phyloP scores from a whole-genome alignment of 2,113 vertebrate species.

The Puffinus mauretanicus region DNA sequence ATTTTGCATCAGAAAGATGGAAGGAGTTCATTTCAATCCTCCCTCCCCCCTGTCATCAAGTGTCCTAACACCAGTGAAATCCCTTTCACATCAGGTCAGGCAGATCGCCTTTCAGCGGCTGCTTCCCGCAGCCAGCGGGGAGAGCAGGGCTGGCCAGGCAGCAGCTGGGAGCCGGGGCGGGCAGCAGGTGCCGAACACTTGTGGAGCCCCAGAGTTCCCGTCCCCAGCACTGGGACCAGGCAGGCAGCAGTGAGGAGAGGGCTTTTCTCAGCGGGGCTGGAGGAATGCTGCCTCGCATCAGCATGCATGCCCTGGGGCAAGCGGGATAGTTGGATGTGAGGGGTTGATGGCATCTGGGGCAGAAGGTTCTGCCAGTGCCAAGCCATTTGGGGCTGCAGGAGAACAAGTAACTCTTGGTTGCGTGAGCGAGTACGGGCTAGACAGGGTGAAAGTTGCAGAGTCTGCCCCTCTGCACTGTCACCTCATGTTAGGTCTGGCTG shows the following conservation, averaged over 20 bases:
- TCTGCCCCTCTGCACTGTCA: background rate
- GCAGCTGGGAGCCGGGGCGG: slow-evolving; percentile 20
- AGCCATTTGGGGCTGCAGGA: background rate
- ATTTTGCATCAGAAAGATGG: slow-evolving; percentile 60
- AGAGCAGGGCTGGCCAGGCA: background rate
- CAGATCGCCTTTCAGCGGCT: slow-evolving; percentile 67
- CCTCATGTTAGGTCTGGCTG: background rate
- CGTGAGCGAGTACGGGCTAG: background rate
- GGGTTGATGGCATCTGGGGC: background rate
- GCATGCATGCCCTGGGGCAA: rapidly evolving
- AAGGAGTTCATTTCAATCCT: slow-evolving; percentile 40
- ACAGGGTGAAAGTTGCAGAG: background rate
- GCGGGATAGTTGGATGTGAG: background rate
- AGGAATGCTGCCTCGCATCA: rapidly evolving
- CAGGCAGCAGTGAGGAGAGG: background rate
- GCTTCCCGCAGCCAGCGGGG: background rate
- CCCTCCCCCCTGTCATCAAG: slow-evolving; percentile 56
- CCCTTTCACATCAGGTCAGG: slow-evolving; percentile 60
- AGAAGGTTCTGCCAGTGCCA: background rate
- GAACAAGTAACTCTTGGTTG: background rate
- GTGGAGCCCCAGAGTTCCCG: background rate
- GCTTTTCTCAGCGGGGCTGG: background rate
- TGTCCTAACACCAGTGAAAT: slow-evolving; percentile 60
- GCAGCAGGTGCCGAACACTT: slow-evolving; percentile 66
- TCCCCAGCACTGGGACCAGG: background rate